A percentile compares a stretch with the other conserved stretches of the same genome.
Evolutionary conservation across 2,113 vertebrate genomes (phyloP).

Genomic region (Furnarius figulus): DNA sequence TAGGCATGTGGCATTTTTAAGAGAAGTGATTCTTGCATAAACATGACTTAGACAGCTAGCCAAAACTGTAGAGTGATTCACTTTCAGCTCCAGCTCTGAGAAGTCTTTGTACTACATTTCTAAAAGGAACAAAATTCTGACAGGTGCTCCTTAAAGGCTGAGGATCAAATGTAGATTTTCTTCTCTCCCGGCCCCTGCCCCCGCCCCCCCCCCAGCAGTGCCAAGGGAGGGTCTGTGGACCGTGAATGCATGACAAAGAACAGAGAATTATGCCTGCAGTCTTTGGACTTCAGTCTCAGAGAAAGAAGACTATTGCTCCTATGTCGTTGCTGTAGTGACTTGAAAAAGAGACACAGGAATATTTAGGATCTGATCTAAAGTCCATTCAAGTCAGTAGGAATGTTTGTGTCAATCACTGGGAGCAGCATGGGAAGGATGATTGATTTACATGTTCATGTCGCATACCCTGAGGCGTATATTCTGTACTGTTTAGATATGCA

Average conservation of each 20-base stretch:
- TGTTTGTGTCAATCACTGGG: neutral
- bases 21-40: neutral
- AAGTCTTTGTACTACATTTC: neutral
- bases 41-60: neutral
- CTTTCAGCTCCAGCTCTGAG: neutral
- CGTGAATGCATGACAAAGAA: accelerated
- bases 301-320: accelerated
- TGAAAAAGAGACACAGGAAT: neutral
- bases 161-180: neutral
- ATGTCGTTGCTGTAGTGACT: neutral
- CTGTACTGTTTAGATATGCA: neutral
- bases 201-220: neutral
- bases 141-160: neutral
- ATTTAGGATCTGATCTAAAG: neutral
- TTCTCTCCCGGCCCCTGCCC: neutral
- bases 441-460: neutral
- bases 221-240: neutral
- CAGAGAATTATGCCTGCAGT: neutral
- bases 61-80: neutral
- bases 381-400: neutral
- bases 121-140: neutral
- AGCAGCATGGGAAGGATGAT: neutral
- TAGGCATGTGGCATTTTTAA: neutral
- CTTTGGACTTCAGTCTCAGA: neutral
- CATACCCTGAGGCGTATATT: neutral